These are phyloP conservation scores for Platypus cylindrus DNA, from an alignment of 2,888 invertebrate genomes.

Conservation along the genomic window DNA sequence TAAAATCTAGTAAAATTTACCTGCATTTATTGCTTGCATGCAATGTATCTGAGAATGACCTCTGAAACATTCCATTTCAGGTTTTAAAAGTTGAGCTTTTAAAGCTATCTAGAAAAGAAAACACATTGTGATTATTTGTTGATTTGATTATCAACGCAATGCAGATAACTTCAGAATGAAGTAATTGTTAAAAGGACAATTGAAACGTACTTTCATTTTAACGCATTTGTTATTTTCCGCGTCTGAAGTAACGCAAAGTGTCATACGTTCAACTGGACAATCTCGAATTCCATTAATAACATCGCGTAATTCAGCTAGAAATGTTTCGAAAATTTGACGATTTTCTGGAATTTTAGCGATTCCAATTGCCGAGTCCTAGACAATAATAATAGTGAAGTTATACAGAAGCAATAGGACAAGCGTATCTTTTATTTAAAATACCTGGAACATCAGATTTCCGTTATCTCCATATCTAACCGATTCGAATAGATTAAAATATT, in stretches of 20 bases:
- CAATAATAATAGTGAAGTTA: constrained; percentile 1
- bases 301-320: constrained; percentile 54
- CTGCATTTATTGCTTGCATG: constrained; percentile 56
- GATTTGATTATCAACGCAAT: no score
- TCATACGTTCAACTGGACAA: constrained; percentile 77
- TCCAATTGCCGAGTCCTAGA: constrained; percentile 58
- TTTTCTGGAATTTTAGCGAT: constrained; percentile 55
- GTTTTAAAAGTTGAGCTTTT: constrained; percentile 73
- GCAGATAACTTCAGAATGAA: no score
- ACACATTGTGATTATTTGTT: no score
- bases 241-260: constrained; percentile 82
- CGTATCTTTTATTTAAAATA: constrained; percentile 28
- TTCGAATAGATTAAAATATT: constrained; percentile 60
- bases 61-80: constrained; percentile 68
- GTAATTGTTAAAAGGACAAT: no score
- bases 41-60: constrained; percentile 77
- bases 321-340: constrained; percentile 63
- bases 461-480: constrained; percentile 55
- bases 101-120: constrained; percentile 54
- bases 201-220: constrained; percentile 75
- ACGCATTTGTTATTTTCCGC: constrained; percentile 83
- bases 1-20: constrained; percentile 2
- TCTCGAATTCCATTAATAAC: constrained; percentile 62
- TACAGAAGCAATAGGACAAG: constrained; percentile 3
- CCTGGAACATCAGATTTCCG: constrained; percentile 69